Base-by-base conservation (phyloP, 2,797 vertebrate genomes). In the Acipenser oxyrinchus region DNA sequence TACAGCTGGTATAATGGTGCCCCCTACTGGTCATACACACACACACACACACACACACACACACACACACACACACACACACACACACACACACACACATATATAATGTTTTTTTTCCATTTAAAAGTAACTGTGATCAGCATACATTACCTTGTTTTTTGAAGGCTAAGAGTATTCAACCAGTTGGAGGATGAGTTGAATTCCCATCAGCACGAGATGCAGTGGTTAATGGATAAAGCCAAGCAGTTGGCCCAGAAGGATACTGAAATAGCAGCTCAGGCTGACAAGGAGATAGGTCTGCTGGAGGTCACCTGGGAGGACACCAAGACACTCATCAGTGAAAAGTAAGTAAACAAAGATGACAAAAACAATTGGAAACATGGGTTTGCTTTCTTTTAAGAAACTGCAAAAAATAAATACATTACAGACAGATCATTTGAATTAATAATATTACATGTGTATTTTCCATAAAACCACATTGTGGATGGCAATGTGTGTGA, bases 131-230 rank as follows among this genome's bases (percentile, higher is more conserved):
- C 81, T 84, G 68, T 77, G 68, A 23, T 52, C 51, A 50, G 9
- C 3, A 37, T 51, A 61, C 8, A 10, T 68, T 1, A 7, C 13
- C 59, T 9, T 50, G 4, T 77, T 75, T 55, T 68, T 68, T 75
- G 58, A 78, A 99, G 96, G 76, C 81, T 97, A 71, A 92, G 92
- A 74, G 82, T 88, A 74, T 94, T 97, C 68, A 91, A 91, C 81
- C 94, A 97, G 73, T 79, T 99, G 76, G 93, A 97, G 78, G 94
- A 98, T 72, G 95, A 99, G 75, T 12, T 99, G 9, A 91, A 90
- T 81, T 93, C 93, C 67, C 87, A 95, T 57, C 93, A 95, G 73
- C 93, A 96, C 69, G 94, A 96, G 71, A 87, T 92, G 51, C 87
- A 84, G 62, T 98, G 95, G 95, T 77, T 99, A 15, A 90, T 89